Base-by-base conservation (phyloP, 2,797 vertebrate species). In the Poecilia gillii region DNA sequence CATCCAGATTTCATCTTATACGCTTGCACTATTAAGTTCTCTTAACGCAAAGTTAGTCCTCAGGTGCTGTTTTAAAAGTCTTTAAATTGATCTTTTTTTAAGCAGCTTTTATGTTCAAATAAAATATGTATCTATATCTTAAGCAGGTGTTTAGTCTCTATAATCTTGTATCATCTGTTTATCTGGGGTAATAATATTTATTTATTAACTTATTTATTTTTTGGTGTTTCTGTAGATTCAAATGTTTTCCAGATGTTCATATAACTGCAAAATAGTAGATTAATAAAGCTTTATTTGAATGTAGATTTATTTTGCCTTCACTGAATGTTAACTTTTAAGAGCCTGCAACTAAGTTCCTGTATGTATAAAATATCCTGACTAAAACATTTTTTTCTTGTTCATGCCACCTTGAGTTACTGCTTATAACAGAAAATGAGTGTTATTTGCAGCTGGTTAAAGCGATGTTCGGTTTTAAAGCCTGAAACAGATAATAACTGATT, bases 21-120 rank as follows among this genome's bases (percentile, higher is more conserved):
- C 0, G 81, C 75, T 74, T 46, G 36, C 2, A 28, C 31, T 62
- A 12, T 66, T 55, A 23, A 23, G 36, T 46, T 45, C 43, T 46
- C 20, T 81, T 55, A 33, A 70, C 36, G 77, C 0, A 36, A 74
- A 25, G 82, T 81, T 25, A 75, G 82, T 87, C 90, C 93, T 95
- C 93, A 94, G 93, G 92, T 93, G 77, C 85, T 86, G 83, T 83
- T 72, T 80, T 82, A 72, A 91, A 91, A 88, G 92, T 95, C 92
- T 94, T 94, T 92, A 94, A 94, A 88, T 41, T 73, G 81, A 55
- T 81, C 77, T 49, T 6, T 49, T 49, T 82, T 68, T 36, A 53
- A 82, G 33, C 79, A 47, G 14, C 2, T 16, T 75, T 77, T 46
- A 18, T 49, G 28, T 87, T 43, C 78, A 59, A 70, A 25, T 70